These are phyloP conservation scores for Plutella xylostella DNA, from an alignment of 2,888 invertebrate genomes.

Conservation along the genomic window DNA sequence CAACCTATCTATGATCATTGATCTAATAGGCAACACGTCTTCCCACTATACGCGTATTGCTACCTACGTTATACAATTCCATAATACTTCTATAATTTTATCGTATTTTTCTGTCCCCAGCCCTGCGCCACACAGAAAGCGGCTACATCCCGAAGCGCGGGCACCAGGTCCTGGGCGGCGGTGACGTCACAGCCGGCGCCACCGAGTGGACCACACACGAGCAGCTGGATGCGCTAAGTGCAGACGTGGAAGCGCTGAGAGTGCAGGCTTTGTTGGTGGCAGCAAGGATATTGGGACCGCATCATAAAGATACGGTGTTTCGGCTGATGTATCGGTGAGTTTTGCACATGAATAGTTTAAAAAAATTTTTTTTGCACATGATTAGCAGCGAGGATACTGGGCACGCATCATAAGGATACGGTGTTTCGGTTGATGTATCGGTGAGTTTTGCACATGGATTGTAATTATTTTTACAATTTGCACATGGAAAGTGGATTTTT, in stretches of 20 bases:
- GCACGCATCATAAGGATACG: slow-evolving; percentile 87
- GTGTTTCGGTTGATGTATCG: no score
- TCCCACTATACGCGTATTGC: no score
- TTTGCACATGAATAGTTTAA: no score
- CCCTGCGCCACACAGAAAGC: slow-evolving; percentile 17
- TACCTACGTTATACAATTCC: no score
- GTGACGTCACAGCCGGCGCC: slow-evolving; percentile 60
- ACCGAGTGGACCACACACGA: slow-evolving; percentile 80
- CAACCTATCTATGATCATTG: no score
- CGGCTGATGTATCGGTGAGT: slow-evolving; percentile 78
- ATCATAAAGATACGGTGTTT: slow-evolving; percentile 90
- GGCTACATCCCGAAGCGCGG: neutral
- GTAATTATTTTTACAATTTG: no score
- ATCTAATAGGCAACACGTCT: no score
- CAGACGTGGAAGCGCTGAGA: slow-evolving; percentile 89
- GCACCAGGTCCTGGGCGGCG: neutral
- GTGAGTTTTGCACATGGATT: no score
- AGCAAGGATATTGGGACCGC: slow-evolving; percentile 86
- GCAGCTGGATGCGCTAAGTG: slow-evolving; percentile 80
- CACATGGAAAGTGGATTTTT: no score
- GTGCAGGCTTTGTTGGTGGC: slow-evolving; percentile 90
- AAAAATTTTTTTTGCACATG: no score
- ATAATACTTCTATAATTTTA: no score
- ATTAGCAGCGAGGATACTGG: slow-evolving; percentile 90
- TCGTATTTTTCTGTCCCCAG: no score